These are phyloP conservation scores for Forbesichthys papilliferus DNA, from an alignment of 2,113 vertebrate species.

Conservation along the genomic window DNA sequence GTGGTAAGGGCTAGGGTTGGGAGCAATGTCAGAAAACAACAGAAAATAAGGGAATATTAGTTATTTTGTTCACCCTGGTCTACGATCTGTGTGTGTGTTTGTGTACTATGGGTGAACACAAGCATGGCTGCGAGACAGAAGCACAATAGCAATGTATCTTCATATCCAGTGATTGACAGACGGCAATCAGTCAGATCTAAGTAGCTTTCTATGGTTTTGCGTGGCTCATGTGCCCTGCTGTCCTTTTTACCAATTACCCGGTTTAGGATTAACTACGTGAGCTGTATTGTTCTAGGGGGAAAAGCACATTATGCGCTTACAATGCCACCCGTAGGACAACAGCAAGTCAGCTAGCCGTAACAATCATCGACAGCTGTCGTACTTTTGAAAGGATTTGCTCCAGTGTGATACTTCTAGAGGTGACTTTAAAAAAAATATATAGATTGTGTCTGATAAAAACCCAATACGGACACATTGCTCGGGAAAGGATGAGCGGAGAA, in stretches of 20 bases:
- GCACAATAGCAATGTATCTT: conserved; percentile 34
- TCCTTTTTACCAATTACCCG: conserved; percentile 72
- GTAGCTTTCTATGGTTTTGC: conserved; percentile 70
- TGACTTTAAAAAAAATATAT: no score
- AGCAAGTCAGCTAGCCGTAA: conserved; percentile 23
- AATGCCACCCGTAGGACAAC: conserved; percentile 44
- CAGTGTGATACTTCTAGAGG: not conserved
- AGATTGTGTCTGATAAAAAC: no score
- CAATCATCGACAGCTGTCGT: conserved; percentile 10
- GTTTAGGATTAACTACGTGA: conserved; percentile 51
- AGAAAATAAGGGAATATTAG: conserved; percentile 27
- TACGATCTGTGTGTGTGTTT: conserved; percentile 16
- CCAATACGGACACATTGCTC: no score
- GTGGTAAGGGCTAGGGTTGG: not conserved
- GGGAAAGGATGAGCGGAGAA: no score
- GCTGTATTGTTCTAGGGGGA: conserved; percentile 48
- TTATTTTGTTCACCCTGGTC: conserved; percentile 29
- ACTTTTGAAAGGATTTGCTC: conserved; percentile 4
- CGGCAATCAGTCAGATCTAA: conserved; percentile 69
- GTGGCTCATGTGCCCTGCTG: conserved; percentile 56
- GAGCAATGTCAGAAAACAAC: not conserved
- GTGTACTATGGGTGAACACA: not conserved
- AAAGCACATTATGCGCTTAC: conserved; percentile 60
- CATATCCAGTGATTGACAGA: conserved; percentile 67
- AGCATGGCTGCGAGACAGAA: conserved; percentile 29